Conservation (phyloP, 2,113 vertebrate genomes). For the Hydrochoerus hydrochaeris region DNA sequence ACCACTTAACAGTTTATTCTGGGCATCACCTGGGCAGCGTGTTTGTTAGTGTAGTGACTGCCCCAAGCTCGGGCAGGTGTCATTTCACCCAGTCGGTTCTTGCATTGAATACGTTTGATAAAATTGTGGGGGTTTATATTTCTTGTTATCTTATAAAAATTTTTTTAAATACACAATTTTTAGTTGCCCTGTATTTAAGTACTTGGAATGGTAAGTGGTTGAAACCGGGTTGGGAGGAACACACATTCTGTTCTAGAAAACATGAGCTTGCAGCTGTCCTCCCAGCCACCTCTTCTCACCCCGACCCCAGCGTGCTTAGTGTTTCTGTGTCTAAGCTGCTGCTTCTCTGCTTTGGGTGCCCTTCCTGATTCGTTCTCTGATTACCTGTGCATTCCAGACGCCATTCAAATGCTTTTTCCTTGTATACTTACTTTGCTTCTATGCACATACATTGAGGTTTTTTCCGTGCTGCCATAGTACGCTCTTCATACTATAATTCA, state of each 20-base stretch:
- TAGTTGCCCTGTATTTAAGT: background rate
- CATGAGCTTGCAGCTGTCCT: background rate
- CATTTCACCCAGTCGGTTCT: background rate
- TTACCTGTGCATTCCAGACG: background rate
- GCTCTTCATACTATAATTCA: background rate
- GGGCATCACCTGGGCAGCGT: background rate
- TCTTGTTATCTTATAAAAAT: background rate
- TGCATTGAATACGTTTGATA: background rate
- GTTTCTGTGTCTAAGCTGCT: background rate
- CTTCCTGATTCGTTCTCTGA: slow-evolving; percentile 5
- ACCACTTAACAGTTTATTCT: background rate
- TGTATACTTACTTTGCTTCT: background rate
- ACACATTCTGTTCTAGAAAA: background rate
- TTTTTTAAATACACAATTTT: background rate
- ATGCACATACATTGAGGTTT: background rate
- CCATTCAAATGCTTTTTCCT: background rate
- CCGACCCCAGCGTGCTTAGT: background rate
- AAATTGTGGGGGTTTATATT: background rate
- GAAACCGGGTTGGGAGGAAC: background rate
- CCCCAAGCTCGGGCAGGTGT: background rate
- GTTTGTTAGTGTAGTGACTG: background rate
- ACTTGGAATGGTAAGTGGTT: background rate
- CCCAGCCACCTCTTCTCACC: background rate
- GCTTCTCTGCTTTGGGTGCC: background rate
- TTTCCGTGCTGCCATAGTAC: background rate